Percentiles rank a stretch among this genome's conserved stretches.
phyloP scores from a whole-genome alignment of 2,797 vertebrate species.

The Acipenser oxyrinchus region DNA sequence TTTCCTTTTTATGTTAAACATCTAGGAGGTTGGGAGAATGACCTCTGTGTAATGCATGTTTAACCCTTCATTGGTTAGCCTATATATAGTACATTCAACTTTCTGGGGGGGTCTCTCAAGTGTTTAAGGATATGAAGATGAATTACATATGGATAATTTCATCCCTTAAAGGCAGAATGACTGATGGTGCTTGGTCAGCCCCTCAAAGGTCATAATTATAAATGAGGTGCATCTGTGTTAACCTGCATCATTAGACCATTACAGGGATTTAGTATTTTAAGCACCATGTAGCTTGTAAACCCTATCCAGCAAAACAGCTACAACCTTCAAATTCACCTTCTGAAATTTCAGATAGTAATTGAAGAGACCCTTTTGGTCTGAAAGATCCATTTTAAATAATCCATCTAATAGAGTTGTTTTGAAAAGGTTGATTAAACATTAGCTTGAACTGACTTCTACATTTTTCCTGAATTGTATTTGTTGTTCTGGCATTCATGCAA shows the following conservation, averaged over 20 bases:
- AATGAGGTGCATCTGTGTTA: neutral
- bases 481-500: no score
- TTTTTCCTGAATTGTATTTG: no score
- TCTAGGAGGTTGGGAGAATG: neutral
- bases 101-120: neutral
- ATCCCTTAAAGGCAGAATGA: neutral
- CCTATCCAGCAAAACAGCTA: no score
- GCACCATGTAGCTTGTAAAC: no score
- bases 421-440: no score
- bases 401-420: no score
- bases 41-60: neutral
- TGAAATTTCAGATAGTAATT: no score
- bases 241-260: neutral
- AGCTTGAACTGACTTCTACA: no score
- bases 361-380: no score
- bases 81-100: neutral
- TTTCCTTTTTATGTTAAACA: neutral
- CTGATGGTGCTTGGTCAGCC: neutral
- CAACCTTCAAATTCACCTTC: no score
- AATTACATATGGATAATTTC: neutral
- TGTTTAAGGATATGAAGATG: constrained; percentile 1
- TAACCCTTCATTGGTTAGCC: neutral
- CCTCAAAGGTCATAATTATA: neutral
- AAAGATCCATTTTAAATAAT: no score
- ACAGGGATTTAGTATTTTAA: no score